A percentile compares a stretch with the other conserved stretches of the same genome.
Evolutionary conservation across 2,888 invertebrate genomes (phyloP).

Genomic region (Trissonchulus sp.): DNA sequence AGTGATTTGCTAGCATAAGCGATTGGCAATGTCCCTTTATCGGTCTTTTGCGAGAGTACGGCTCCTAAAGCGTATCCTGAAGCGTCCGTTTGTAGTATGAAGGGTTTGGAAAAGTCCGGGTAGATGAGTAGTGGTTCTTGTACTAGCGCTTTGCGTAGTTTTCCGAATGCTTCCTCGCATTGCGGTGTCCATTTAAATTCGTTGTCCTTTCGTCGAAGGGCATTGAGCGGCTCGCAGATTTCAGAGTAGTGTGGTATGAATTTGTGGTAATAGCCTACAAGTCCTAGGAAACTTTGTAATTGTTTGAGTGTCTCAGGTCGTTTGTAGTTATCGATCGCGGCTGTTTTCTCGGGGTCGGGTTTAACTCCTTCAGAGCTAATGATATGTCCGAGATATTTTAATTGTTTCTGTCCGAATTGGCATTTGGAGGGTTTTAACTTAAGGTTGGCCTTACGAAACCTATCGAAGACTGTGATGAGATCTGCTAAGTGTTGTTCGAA

Average conservation of each 20-base stretch:
- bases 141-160: not conserved
- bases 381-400: not conserved
- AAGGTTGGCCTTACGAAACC: not conserved
- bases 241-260: not conserved
- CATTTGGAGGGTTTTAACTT: not conserved
- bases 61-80: no score
- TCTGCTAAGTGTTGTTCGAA: not conserved
- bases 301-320: not conserved
- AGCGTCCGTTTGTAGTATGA: slow-evolving; percentile 24
- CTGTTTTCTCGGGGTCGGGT: not conserved
- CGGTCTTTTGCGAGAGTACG: no score
- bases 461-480: not conserved
- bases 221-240: not conserved
- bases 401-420: not conserved
- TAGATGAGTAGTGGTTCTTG: slow-evolving; percentile 10
- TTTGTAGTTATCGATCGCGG: not conserved
- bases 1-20: slow-evolving; percentile 32
- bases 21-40: slow-evolving; percentile 25
- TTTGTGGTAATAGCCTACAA: not conserved
- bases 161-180: not conserved
- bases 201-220: not conserved
- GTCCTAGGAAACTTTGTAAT: slow-evolving; percentile 2
- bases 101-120: slow-evolving; percentile 22
- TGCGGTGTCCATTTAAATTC: slow-evolving; percentile 9
- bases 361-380: not conserved